These are phyloP conservation scores for Marronus borbonicus DNA, from an alignment of 2,888 invertebrate species.

Conservation along the genomic window DNA sequence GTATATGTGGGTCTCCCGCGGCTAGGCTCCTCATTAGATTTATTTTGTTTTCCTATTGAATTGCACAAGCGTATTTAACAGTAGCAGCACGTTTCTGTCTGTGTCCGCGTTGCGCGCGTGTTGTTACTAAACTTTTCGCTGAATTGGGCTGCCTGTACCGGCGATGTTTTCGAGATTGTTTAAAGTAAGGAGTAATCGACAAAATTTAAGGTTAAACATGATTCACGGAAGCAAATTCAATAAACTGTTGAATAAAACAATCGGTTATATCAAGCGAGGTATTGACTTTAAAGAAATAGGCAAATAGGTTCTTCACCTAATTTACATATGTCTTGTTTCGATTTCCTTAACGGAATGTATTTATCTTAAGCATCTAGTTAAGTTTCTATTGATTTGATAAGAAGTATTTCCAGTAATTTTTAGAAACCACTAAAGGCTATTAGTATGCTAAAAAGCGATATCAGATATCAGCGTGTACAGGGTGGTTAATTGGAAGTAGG, in stretches of 20 bases:
- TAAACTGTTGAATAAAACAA: slow-evolving; percentile 1
- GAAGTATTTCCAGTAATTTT: too few species aligned
- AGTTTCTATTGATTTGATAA: too few species aligned
- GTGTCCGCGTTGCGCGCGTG: background rate
- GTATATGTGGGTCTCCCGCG: slow-evolving; percentile 32
- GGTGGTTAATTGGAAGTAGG: too few species aligned
- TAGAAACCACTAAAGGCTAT: too few species aligned
- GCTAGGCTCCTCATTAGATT: slow-evolving; percentile 32
- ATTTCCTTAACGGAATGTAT: too few species aligned
- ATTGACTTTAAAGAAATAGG: background rate
- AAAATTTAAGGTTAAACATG: slow-evolving; percentile 22
- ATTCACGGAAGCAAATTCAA: slow-evolving; percentile 10
- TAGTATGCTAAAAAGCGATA: too few species aligned
- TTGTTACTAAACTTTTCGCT: slow-evolving; percentile 28
- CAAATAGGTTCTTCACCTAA: background rate
- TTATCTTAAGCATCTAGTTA: too few species aligned
- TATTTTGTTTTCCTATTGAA: slow-evolving; percentile 43
- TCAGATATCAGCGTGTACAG: too few species aligned
- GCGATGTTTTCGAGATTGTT: slow-evolving; percentile 11
- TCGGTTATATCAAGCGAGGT: background rate
- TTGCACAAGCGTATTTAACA: slow-evolving; percentile 42
- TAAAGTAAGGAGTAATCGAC: slow-evolving; percentile 22
- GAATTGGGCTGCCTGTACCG: slow-evolving; percentile 1
- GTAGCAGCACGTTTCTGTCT: slow-evolving; percentile 13
- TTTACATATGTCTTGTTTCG: too few species aligned